These are phyloP conservation scores for Smutsia gigantea DNA, from an alignment of 2,797 vertebrate species.

Conservation along the genomic window DNA sequence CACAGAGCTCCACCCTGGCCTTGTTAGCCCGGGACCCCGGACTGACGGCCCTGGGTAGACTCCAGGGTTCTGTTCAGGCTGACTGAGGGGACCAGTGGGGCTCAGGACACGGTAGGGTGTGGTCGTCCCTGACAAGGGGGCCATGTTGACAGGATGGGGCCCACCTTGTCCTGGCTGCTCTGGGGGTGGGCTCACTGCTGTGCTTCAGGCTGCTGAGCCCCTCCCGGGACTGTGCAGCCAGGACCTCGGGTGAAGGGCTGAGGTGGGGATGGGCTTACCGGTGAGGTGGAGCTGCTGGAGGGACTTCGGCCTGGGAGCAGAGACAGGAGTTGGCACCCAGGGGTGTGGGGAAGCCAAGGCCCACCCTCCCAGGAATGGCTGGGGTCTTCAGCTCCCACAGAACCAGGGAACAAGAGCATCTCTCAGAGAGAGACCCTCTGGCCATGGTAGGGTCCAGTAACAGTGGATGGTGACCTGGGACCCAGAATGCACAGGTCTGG, in stretches of 20 bases:
- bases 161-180: background rate
- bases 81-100: background rate
- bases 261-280: background rate
- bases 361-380: accelerated
- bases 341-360: background rate
- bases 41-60: too few species aligned
- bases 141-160: accelerated
- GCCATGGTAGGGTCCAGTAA: background rate
- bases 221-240: background rate
- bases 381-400: background rate
- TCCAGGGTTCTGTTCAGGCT: too few species aligned
- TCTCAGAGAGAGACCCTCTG: too few species aligned
- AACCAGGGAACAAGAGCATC: accelerated
- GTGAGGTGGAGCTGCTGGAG: accelerated
- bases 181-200: background rate
- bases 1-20: too few species aligned
- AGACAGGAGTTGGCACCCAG: background rate
- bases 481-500: background rate
- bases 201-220: too few species aligned
- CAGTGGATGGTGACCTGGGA: background rate
- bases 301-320: background rate
- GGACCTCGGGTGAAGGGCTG: accelerated
- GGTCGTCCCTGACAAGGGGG: too few species aligned
- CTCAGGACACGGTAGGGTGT: accelerated
- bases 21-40: background rate